These are phyloP conservation scores for Sebastes jordani DNA, from an alignment of 2,797 vertebrate genomes.

Conservation along the genomic window DNA sequence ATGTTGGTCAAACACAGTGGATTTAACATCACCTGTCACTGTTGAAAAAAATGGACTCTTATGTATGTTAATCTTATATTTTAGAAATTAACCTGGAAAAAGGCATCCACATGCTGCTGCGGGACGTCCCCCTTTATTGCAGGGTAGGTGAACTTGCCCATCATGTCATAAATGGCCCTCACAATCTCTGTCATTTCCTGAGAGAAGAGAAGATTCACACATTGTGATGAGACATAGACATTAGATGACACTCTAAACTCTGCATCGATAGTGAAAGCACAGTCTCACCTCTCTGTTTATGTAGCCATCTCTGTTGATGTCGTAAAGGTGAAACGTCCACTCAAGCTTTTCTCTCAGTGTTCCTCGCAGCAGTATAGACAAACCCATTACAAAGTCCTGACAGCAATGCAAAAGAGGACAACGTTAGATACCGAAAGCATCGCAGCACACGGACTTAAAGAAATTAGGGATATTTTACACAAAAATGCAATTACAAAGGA, in stretches of 20 bases:
- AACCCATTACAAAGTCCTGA: slow-evolving; percentile 95
- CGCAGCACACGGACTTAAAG: neutral
- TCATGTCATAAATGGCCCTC: slow-evolving; percentile 98
- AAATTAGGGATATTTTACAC: neutral
- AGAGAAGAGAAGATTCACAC: slow-evolving; percentile 4
- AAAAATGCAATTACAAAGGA: too few species aligned
- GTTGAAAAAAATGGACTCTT: neutral
- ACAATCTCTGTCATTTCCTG: slow-evolving; percentile 99
- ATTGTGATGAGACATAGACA: neutral
- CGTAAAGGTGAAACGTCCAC: slow-evolving; percentile 98
- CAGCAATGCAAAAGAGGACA: neutral
- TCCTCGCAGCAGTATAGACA: slow-evolving; percentile 93
- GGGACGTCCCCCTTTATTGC: slow-evolving; percentile 94
- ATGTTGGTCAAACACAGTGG: neutral
- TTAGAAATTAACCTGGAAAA: slow-evolving; percentile 89
- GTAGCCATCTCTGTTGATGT: slow-evolving; percentile 96
- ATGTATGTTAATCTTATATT: neutral
- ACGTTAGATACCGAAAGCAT: neutral
- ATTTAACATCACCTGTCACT: neutral
- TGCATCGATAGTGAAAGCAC: neutral
- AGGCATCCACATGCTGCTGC: slow-evolving; percentile 94
- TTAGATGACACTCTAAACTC: neutral
- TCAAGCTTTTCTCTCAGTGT: slow-evolving; percentile 94
- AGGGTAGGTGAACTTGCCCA: slow-evolving; percentile 97
- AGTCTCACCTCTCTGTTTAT: slow-evolving; percentile 93